Evolutionary conservation across 2,113 vertebrate genomes (phyloP), one percentile per base, ranked within the genome.

Genomic region (Podarcis raffonei): DNA sequence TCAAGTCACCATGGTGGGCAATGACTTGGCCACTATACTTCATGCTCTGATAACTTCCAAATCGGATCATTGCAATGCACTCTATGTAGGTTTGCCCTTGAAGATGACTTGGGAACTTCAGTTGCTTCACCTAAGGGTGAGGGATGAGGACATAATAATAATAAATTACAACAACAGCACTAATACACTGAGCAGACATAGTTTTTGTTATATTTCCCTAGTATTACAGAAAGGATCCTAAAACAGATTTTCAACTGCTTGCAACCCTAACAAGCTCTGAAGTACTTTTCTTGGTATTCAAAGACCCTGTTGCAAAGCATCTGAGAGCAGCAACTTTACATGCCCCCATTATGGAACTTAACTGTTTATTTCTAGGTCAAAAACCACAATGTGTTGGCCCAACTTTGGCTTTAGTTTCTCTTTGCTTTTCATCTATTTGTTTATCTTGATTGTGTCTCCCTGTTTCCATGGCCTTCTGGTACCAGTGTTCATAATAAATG

Each of bases 341-440:
- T 57, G 89, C 89, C 88, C 78, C 18, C 74, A 9, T 59, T 82
- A 62, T 30, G 87, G 80, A 90, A 90, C 93, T 91, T 48, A 89
- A 75, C 35, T 72, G 65, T 68, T 6, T 37, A 72, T 93, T 96
- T 95, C 90, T 91, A 95, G 93, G 92, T 92, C 84, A 93, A 76
- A 69, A 48, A 62, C 32, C n/a, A 42, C 0, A 66, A 6, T 92
- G 86, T 35, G 76, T 62, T 84, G 62, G 76, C 71, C 80, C n/a
- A 16, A 82, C 32, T 74, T 77, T 57, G 87, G n/a, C 39, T 92
- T 93, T 86, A 90, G 37, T 91, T 81, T 82, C 48, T 92, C 11
- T 86, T 42, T 69, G 1, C 42, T 88, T 92, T 87, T 37, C 81
- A 77, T 74, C 59, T 71, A 57, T 93, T 78, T 83, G 25, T 89